Evolutionary conservation across 2,113 vertebrate species (phyloP), one percentile per base, ranked within the genome.

Genomic region (Callospermophilus lateralis): DNA sequence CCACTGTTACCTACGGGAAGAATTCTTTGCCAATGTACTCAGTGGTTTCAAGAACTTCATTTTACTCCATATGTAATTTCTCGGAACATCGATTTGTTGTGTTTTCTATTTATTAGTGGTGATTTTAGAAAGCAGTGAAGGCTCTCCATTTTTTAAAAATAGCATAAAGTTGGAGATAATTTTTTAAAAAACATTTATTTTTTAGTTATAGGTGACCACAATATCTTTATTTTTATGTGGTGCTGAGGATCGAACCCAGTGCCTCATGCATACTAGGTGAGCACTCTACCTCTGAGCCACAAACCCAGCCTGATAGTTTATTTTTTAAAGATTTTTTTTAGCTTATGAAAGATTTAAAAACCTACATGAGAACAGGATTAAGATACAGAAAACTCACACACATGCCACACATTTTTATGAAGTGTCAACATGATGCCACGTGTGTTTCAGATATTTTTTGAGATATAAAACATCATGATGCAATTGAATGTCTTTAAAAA

Each of bases 271-370:
- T 51, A 11, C 48, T 51, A 13, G 48, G 48, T 51, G 48, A 51
- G 48, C 48, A 51, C 48, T 51, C 12, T 51, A 51, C 48, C 48
- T 51, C 48, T 51, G 48, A 51, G 48, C 48, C 12, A 51, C 48
- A 51, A 51, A 11, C 48, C 48, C 48, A 51, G 48, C 48, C 48
- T 51, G 48, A 51, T 51, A 51, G 3, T 51, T 51, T 51, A 51
- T 51, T 51, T 51, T 51, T 51, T 51, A 13, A 51, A 12, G 1
- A 13, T 73, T 8, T 51, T 63, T 78, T 92, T 94, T 93, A 53
- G 93, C 53, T 77, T 58, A 81, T 45, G 20, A 93, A 58, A 67
- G 6, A 68, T 96, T 95, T 89, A 78, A 92, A 34, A 37, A 42
- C 15, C n/a, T 1, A 80, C 6, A 32, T 9, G 77, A 30, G 61